phyloP scores from a whole-genome alignment of 2,888 invertebrate species.

The Pterobdella sp. region DNA sequence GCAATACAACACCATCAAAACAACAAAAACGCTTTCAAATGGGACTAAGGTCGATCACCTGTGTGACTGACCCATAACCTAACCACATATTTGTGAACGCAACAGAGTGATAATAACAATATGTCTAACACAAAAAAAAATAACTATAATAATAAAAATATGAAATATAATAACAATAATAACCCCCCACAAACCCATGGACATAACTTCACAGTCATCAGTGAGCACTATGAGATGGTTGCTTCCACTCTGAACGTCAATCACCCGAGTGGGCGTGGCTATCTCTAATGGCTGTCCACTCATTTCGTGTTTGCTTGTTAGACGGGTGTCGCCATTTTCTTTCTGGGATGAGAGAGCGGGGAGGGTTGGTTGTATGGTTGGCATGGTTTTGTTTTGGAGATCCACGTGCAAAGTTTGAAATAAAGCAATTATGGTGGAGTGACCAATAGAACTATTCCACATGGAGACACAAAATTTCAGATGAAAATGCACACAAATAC shows the following conservation, averaged over 20 bases:
- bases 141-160: slow-evolving; percentile 49
- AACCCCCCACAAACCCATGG: slow-evolving; percentile 34
- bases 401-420: too few relatives aligned
- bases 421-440: background rate
- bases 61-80: background rate
- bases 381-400: too few relatives aligned
- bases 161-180: background rate
- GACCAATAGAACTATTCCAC: background rate
- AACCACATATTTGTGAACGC: background rate
- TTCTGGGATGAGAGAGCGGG: background rate
- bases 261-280: slow-evolving; percentile 52
- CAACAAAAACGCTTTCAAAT: background rate
- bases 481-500: background rate
- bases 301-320: background rate
- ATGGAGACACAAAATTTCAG: background rate
- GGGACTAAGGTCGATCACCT: background rate
- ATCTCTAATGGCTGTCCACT: background rate
- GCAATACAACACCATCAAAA: background rate
- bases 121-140: background rate
- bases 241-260: slow-evolving; percentile 77
- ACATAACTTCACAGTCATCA: slow-evolving; percentile 46
- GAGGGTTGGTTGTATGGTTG: background rate
- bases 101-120: background rate
- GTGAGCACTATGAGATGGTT: slow-evolving; percentile 81
- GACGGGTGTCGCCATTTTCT: slow-evolving; percentile 23